Evolutionary conservation across 2,113 vertebrate species (phyloP).

Genomic region (Centropus bengalensis): DNA sequence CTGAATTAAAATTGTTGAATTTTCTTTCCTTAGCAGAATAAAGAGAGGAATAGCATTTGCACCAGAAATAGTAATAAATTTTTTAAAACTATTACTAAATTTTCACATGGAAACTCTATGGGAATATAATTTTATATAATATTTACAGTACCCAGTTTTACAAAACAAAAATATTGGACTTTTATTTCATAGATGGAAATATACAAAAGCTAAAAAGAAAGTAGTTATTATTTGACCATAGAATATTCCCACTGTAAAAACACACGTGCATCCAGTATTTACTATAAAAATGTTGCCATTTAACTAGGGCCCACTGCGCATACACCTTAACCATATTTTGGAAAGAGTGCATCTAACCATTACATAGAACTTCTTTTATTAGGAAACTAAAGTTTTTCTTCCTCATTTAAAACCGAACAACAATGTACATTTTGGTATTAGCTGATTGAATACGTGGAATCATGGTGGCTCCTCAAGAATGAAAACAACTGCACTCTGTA

Average conservation of each 20-base stretch:
- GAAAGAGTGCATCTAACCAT: neutral
- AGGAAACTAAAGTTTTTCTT: neutral
- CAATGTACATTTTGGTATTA: neutral
- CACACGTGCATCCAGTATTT: neutral
- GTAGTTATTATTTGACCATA: neutral
- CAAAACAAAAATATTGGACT: neutral
- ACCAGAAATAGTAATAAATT: neutral
- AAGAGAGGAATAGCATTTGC: neutral
- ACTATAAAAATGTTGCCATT: neutral
- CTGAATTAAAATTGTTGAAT: neutral
- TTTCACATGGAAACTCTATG: neutral
- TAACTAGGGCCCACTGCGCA: neutral
- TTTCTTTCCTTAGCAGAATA: neutral
- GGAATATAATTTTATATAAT: neutral
- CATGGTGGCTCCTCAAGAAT: neutral
- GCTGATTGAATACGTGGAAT: neutral
- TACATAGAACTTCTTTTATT: neutral
- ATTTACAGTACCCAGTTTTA: neutral
- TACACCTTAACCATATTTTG: neutral
- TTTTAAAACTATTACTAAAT: neutral
- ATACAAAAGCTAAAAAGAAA: neutral
- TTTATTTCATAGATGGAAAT: neutral
- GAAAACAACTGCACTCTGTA: neutral
- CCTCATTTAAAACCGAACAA: neutral
- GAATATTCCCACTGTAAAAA: neutral